These are phyloP conservation scores for Nerophis lumbriciformis DNA, from an alignment of 2,113 vertebrate genomes.

Conservation along the genomic window DNA sequence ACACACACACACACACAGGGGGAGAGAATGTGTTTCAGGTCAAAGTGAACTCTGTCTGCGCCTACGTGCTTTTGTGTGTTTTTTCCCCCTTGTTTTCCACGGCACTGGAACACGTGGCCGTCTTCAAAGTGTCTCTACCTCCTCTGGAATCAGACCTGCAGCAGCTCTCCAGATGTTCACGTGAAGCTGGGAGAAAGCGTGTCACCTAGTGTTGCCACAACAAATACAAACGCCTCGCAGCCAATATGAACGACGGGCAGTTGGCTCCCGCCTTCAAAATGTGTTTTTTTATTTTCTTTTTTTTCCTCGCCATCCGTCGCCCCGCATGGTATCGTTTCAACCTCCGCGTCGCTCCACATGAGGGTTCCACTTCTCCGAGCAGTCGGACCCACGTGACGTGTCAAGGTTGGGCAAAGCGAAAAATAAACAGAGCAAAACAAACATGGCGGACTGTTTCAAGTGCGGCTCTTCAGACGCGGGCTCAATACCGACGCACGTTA, in stretches of 20 bases:
- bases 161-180: neutral
- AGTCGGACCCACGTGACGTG: neutral
- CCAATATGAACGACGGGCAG: neutral
- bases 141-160: neutral
- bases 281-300: too few relatives aligned
- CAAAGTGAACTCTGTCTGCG: constrained; percentile 53
- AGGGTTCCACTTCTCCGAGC: too few relatives aligned
- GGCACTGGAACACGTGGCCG: constrained; percentile 8
- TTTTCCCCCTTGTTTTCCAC: constrained; percentile 16
- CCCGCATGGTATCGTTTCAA: too few relatives aligned
- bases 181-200: neutral
- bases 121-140: constrained; percentile 1
- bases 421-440: constrained; percentile 61
- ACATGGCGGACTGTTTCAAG: constrained; percentile 46
- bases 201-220: neutral
- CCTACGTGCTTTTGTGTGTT: constrained; percentile 36
- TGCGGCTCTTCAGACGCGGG: constrained; percentile 33
- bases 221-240: neutral
- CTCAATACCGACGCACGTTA: constrained; percentile 11
- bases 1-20: constrained; percentile 28
- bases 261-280: neutral
- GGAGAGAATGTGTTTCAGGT: constrained; percentile 57
- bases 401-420: constrained; percentile 35
- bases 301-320: too few relatives aligned
- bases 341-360: too few relatives aligned